Evolutionary conservation across 2,797 vertebrate genomes (phyloP).

Genomic region (Astyanax mexicanus): DNA sequence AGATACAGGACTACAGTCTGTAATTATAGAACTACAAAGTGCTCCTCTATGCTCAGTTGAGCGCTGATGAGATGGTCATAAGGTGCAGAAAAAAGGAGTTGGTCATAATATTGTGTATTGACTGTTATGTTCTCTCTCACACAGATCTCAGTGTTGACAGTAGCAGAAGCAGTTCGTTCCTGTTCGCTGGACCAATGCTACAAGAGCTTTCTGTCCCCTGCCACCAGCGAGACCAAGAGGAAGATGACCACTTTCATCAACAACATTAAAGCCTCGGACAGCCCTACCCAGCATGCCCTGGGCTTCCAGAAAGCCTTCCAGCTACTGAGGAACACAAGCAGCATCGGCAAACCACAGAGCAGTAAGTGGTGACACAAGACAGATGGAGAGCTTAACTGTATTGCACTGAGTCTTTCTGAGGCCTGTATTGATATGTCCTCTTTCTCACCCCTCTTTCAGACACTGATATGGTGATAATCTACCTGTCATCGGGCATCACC

Average conservation of each 20-base stretch:
- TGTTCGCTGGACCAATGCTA: constrained; percentile 98
- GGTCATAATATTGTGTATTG: no score
- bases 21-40: no score
- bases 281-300: constrained; percentile 89
- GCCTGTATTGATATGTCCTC: neutral
- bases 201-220: constrained; percentile 93
- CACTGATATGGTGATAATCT: constrained; percentile 95
- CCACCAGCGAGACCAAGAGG: constrained; percentile 96
- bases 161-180: constrained; percentile 89
- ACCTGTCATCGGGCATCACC: constrained; percentile 94
- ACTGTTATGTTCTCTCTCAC: neutral
- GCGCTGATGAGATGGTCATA: no score
- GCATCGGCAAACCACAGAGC: constrained; percentile 82
- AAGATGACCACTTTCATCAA: constrained; percentile 96
- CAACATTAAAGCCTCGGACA: constrained; percentile 89
- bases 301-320: constrained; percentile 98
- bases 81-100: no score
- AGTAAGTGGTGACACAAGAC: constrained; percentile 83
- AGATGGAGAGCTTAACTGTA: neutral
- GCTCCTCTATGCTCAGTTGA: no score
- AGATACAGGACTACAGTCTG: no score
- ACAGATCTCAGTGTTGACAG: constrained; percentile 92
- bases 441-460: constrained; percentile 67
- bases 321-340: constrained; percentile 91
- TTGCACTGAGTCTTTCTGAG: neutral